Percentiles rank a stretch among this genome's conserved stretches.
These are phyloP conservation scores for Salmo trutta DNA, from an alignment of 2,797 vertebrate species.

Conservation along the genomic window DNA sequence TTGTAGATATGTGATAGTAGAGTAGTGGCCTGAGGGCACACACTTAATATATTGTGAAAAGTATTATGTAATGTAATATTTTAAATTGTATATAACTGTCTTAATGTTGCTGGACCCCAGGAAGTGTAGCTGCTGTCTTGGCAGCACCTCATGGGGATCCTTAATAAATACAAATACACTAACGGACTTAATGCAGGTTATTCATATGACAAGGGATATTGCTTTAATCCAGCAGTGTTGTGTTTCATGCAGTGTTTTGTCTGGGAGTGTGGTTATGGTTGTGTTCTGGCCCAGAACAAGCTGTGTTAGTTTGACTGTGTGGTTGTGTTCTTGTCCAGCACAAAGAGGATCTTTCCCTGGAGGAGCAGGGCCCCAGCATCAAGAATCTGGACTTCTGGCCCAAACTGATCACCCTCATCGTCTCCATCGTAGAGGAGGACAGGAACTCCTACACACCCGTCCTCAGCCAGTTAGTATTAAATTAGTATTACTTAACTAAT, in stretches of 20 bases:
- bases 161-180: neutral
- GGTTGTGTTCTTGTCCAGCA: conserved; percentile 62
- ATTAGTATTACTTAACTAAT: too few species aligned
- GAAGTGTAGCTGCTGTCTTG: too few species aligned
- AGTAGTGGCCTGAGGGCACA: too few species aligned
- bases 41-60: too few species aligned
- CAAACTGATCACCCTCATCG: conserved; percentile 96
- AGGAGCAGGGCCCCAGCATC: conserved; percentile 94
- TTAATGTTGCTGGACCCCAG: too few species aligned
- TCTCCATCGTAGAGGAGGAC: conserved; percentile 98
- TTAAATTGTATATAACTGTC: too few species aligned
- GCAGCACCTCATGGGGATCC: too few species aligned
- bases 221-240: neutral
- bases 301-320: too few species aligned
- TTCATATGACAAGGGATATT: neutral
- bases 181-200: neutral
- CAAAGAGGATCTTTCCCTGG: conserved; percentile 87
- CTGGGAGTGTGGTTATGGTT: neutral
- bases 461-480: conserved; percentile 90
- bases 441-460: conserved; percentile 95
- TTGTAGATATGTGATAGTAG: too few species aligned
- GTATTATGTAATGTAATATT: too few species aligned
- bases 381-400: conserved; percentile 99
- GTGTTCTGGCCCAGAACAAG: conserved; percentile 7
- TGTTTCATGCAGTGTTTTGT: neutral